A percentile compares a stretch with the other conserved stretches of the same genome.
These are phyloP conservation scores for Protodeltote pygarga DNA, from an alignment of 2,888 invertebrate genomes.

Conservation along the genomic window DNA sequence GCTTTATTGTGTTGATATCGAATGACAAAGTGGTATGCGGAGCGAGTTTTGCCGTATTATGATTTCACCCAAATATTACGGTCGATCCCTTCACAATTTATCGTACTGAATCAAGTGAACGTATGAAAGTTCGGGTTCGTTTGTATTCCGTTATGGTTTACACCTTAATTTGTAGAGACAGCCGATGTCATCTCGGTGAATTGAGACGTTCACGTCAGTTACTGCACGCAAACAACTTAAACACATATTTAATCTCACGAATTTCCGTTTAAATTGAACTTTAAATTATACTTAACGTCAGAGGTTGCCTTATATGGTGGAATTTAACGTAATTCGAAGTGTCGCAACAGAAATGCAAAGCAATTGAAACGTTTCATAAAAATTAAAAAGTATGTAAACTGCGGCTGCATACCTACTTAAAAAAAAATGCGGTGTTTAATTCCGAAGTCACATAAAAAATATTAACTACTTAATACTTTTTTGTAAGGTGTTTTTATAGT, in stretches of 20 bases:
- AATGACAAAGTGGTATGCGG: constrained; percentile 28
- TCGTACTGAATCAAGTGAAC: constrained; percentile 52
- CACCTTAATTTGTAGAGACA: constrained; percentile 64
- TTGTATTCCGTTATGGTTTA: constrained; percentile 53
- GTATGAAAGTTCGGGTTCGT: constrained; percentile 52
- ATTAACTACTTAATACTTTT: no score
- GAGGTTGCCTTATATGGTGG: constrained; percentile 43
- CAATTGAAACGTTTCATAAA: constrained; percentile 34
- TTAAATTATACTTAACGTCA: constrained; percentile 55
- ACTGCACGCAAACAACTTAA: constrained; percentile 60
- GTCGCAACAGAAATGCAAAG: constrained; percentile 40
- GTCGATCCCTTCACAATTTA: constrained; percentile 59
- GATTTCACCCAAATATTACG: constrained; percentile 55
- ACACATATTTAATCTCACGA: constrained; percentile 64
- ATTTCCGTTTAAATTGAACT: constrained; percentile 63
- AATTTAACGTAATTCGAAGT: constrained; percentile 47
- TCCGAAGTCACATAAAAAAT: neutral
- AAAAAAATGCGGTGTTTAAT: no score
- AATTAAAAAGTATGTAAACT: constrained; percentile 22
- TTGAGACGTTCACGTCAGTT: constrained; percentile 65
- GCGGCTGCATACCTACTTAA: no score
- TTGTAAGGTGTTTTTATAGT: no score
- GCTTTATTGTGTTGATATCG: constrained; percentile 35
- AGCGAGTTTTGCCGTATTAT: constrained; percentile 30
- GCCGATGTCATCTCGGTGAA: constrained; percentile 64